Evolutionary conservation across 2,797 vertebrate genomes (phyloP).

Genomic region (Selene dorsalis): DNA sequence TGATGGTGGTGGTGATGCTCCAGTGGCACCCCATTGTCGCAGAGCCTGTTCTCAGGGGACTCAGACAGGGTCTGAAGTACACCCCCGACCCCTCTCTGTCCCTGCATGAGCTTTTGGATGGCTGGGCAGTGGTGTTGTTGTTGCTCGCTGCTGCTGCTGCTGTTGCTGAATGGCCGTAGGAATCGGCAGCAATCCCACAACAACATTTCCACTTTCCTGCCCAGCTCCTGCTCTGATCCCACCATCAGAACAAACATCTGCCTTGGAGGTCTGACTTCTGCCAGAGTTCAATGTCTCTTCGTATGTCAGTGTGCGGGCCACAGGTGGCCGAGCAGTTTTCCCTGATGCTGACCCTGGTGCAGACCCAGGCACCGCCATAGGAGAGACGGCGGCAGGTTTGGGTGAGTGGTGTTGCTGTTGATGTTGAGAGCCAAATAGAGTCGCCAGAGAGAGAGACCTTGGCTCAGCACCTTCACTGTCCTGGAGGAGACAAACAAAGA

Average conservation of each 20-base stretch:
- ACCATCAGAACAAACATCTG: slow-evolving; percentile 21
- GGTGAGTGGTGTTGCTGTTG: slow-evolving; percentile 53
- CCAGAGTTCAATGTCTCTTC: slow-evolving; percentile 80
- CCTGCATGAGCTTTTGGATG: slow-evolving; percentile 93
- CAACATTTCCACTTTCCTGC: slow-evolving; percentile 22
- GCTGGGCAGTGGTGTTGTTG: slow-evolving; percentile 91
- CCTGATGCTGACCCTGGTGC: slow-evolving; percentile 35
- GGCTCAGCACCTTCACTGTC: slow-evolving; percentile 78
- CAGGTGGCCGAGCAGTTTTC: slow-evolving; percentile 74
- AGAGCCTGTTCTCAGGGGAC: slow-evolving; percentile 86
- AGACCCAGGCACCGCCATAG: slow-evolving; percentile 5
- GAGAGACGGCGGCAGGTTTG: slow-evolving; percentile 55
- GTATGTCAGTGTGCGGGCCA: slow-evolving; percentile 88
- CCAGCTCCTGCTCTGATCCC: not conserved
- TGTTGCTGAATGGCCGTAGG: slow-evolving; percentile 2
- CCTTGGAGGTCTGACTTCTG: slow-evolving; percentile 23
- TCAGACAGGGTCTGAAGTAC: slow-evolving; percentile 88
- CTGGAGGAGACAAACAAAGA: slow-evolving; percentile 58
- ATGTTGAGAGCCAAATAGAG: slow-evolving; percentile 88
- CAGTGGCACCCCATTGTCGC: slow-evolving; percentile 80
- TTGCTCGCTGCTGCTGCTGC: slow-evolving; percentile 80
- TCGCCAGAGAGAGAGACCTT: slow-evolving; percentile 87
- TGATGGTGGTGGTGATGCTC: slow-evolving; percentile 73
- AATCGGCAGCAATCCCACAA: slow-evolving; percentile 25
- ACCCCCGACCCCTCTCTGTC: slow-evolving; percentile 75